A percentile compares a stretch with the other conserved stretches of the same genome.
These are phyloP conservation scores for Phasia obesa DNA, from an alignment of 2,888 invertebrate genomes.

Conservation along the genomic window DNA sequence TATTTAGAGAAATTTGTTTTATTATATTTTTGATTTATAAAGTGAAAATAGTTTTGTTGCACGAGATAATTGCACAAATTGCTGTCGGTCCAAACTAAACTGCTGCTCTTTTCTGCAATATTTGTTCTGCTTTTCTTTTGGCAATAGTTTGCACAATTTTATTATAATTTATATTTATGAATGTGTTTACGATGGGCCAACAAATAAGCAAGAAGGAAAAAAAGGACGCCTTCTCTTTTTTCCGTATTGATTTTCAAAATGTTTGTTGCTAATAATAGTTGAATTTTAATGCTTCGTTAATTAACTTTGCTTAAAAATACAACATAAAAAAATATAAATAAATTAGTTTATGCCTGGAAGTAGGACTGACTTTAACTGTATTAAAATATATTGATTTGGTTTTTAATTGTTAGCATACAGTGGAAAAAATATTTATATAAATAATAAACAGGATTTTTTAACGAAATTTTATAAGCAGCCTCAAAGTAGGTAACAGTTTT, in stretches of 20 bases:
- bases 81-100: slow-evolving; percentile 26
- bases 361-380: not conserved
- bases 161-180: slow-evolving; percentile 55
- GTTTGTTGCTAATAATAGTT: slow-evolving; percentile 22
- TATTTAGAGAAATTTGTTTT: slow-evolving; percentile 34
- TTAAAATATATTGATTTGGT: slow-evolving; percentile 4
- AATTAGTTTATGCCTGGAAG: slow-evolving; percentile 2
- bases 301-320: not conserved
- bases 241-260: slow-evolving; percentile 21
- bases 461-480: too few species aligned
- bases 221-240: slow-evolving; percentile 29
- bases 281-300: slow-evolving; percentile 42
- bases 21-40: slow-evolving; percentile 60
- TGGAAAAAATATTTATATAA: too few species aligned
- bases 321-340: too few species aligned
- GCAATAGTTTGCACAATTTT: slow-evolving; percentile 47
- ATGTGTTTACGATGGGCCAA: slow-evolving; percentile 53
- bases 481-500: too few species aligned
- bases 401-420: too few species aligned
- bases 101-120: slow-evolving; percentile 6
- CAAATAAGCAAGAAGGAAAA: not conserved
- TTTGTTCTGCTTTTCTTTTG: slow-evolving; percentile 21
- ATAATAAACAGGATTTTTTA: too few species aligned
- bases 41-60: slow-evolving; percentile 52
- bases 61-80: slow-evolving; percentile 52